A percentile compares a stretch with the other conserved stretches of the same genome.
phyloP scores from a whole-genome alignment of 2,113 vertebrate genomes.

The Phoenicopterus ruber region DNA sequence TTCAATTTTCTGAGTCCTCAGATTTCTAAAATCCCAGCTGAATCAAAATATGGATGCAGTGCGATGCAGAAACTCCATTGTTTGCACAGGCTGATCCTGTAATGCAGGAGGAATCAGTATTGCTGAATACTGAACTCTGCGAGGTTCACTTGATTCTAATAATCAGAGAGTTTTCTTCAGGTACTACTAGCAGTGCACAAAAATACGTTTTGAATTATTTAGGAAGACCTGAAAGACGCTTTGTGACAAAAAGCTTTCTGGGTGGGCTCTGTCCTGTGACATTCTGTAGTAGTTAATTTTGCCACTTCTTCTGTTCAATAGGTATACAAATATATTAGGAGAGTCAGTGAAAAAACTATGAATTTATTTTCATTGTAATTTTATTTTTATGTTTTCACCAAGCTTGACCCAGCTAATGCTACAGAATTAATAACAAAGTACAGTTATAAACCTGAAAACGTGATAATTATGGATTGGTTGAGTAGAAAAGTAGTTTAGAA shows the following conservation, averaged over 20 bases:
- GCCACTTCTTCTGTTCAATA: not conserved
- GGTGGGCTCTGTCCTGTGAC: not conserved
- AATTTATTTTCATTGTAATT: not conserved
- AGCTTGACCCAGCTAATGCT: not conserved
- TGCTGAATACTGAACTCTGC: not conserved
- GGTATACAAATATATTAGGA: not conserved
- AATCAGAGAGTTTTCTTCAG: not conserved
- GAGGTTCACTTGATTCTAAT: not conserved
- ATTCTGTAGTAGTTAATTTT: not conserved
- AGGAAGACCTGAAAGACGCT: not conserved
- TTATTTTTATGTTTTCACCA: not conserved
- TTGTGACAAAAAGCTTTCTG: not conserved
- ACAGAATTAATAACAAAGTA: not conserved
- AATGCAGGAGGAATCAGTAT: not conserved
- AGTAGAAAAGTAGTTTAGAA: not conserved
- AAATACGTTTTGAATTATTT: not conserved
- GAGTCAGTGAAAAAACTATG: not conserved
- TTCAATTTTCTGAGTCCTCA: not conserved
- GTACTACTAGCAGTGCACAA: not conserved
- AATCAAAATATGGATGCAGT: not conserved
- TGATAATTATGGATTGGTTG: not conserved
- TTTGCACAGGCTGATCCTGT: not conserved
- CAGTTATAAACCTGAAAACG: not conserved
- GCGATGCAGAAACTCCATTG: not conserved
- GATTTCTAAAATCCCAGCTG: not conserved